Conservation (phyloP, 2,888 invertebrate genomes). For the Heliconius sara region DNA sequence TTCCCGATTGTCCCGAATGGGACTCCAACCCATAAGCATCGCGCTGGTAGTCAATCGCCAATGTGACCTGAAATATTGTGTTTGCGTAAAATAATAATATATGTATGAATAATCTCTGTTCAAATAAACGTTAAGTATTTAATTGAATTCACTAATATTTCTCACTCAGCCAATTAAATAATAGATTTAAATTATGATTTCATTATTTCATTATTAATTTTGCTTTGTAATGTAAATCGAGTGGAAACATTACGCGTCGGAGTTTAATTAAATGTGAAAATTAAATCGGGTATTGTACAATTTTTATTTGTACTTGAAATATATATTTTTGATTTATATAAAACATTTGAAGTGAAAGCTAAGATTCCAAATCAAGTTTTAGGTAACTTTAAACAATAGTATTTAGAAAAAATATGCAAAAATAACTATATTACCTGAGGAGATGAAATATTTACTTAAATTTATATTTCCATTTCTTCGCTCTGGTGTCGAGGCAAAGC, state of each 20-base stretch:
- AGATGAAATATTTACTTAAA: no score
- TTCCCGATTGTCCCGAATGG: not conserved
- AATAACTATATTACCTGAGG: no score
- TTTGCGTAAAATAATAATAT: not conserved
- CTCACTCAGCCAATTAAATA: slow-evolving; percentile 29
- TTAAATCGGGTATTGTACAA: slow-evolving; percentile 6
- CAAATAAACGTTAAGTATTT: slow-evolving; percentile 23
- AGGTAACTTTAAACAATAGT: no score
- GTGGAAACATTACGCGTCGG: slow-evolving; percentile 30
- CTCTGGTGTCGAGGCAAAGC: no score
- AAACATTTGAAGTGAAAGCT: not conserved
- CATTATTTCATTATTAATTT: slow-evolving; percentile 37
- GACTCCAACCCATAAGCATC: not conserved
- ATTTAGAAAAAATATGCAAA: no score
- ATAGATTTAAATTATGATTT: slow-evolving; percentile 35
- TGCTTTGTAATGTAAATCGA: slow-evolving; percentile 35
- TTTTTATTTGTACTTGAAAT: not conserved
- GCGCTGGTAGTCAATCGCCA: not conserved
- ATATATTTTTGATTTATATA: not conserved
- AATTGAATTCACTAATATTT: slow-evolving; percentile 26
- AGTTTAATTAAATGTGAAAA: slow-evolving; percentile 32
- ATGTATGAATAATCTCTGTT: slow-evolving; percentile 4
- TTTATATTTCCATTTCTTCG: no score
- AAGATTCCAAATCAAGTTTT: no score
- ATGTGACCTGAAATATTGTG: not conserved